Evolutionary conservation across 2,888 invertebrate genomes (phyloP).

Genomic region (Boloria selene): DNA sequence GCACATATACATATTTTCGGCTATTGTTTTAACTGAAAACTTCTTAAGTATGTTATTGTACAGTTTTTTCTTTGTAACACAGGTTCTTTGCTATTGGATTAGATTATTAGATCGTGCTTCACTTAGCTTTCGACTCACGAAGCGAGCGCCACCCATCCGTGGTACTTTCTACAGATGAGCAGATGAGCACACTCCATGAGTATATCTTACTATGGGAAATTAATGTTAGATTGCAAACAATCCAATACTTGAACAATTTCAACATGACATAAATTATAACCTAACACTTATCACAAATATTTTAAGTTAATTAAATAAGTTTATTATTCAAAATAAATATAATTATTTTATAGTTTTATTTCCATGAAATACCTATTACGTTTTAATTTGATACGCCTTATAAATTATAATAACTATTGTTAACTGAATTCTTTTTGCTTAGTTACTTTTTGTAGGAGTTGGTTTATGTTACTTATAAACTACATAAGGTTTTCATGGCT

Average conservation of each 20-base stretch:
- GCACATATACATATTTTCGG: too few relatives aligned
- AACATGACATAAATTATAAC: too few relatives aligned
- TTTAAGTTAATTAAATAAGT: too few relatives aligned
- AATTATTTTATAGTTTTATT: too few relatives aligned
- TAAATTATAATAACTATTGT: not conserved
- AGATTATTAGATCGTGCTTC: constrained; percentile 57
- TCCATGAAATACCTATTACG: too few relatives aligned
- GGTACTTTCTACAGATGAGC: constrained; percentile 63
- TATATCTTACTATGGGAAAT: not conserved
- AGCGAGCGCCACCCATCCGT: constrained; percentile 67
- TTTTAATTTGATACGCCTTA: not conserved
- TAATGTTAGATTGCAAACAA: too few relatives aligned
- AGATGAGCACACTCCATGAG: constrained; percentile 13
- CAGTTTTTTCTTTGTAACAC: constrained; percentile 10
- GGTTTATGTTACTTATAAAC: not conserved
- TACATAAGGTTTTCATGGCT: too few relatives aligned
- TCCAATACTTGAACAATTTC: too few relatives aligned
- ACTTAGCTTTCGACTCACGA: constrained; percentile 70
- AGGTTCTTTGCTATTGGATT: constrained; percentile 40
- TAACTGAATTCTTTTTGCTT: constrained; percentile 7
- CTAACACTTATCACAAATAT: too few relatives aligned
- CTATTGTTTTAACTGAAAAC: not conserved
- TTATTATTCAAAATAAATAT: too few relatives aligned
- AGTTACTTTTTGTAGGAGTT: constrained; percentile 3
- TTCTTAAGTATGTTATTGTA: not conserved